Evolutionary conservation across 2,113 vertebrate genomes (phyloP).

Genomic region (Oenanthe melanoleuca): DNA sequence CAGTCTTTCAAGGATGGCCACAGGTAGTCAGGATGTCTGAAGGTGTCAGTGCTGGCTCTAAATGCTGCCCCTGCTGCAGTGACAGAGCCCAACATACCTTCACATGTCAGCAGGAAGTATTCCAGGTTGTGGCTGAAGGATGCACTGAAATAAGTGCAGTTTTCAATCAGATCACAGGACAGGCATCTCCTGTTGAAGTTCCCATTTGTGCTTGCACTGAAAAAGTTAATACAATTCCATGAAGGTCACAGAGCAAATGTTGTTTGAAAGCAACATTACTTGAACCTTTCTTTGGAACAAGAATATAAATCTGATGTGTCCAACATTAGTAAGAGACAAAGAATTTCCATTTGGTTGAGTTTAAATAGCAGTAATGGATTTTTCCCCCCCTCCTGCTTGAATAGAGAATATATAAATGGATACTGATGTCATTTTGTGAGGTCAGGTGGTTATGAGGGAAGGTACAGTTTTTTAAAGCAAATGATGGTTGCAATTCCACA

Average conservation of each 20-base stretch:
- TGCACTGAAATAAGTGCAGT: slow-evolving; percentile 88
- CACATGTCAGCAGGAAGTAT: slow-evolving; percentile 89
- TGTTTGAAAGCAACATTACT: slow-evolving; percentile 3
- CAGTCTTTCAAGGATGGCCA: not conserved
- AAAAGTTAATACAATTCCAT: slow-evolving; percentile 22
- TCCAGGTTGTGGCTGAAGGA: slow-evolving; percentile 87
- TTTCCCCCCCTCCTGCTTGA: not conserved
- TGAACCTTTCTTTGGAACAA: not conserved
- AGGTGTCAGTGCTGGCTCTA: not conserved
- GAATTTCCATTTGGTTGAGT: slow-evolving; percentile 46
- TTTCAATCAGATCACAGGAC: slow-evolving; percentile 86
- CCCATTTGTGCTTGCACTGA: slow-evolving; percentile 88
- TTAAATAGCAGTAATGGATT: slow-evolving; percentile 19
- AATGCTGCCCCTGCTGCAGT: not conserved
- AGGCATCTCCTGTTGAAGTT: slow-evolving; percentile 92
- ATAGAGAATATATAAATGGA: not conserved
- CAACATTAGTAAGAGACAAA: slow-evolving; percentile 17
- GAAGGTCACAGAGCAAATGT: not conserved
- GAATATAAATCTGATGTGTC: slow-evolving; percentile 35
- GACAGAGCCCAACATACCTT: slow-evolving; percentile 79
- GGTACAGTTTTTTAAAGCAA: not conserved
- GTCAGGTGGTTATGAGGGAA: not conserved
- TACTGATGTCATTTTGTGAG: not conserved
- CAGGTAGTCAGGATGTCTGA: not conserved
- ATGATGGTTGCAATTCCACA: not conserved